These are phyloP conservation scores for Chiroxiphia lanceolata DNA, from an alignment of 2,797 vertebrate genomes.

Conservation along the genomic window DNA sequence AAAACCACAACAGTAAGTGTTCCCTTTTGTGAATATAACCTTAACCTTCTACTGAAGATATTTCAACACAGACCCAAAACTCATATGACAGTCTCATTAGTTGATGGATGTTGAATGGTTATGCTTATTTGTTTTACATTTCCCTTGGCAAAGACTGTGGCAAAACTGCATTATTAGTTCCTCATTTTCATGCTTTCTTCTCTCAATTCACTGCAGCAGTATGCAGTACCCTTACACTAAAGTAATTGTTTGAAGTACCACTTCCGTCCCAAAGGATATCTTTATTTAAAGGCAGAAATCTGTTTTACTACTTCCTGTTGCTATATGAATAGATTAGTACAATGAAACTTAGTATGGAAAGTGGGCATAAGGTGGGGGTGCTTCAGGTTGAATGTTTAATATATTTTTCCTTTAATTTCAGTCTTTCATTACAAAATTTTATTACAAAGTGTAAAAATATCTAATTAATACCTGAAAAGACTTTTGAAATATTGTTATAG, in stretches of 20 bases:
- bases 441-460: background rate
- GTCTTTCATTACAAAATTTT: background rate
- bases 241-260: background rate
- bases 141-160: background rate
- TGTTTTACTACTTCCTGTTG: background rate
- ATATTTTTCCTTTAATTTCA: background rate
- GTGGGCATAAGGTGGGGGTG: background rate
- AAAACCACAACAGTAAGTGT: rapidly evolving
- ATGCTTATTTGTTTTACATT: slow-evolving; percentile 7
- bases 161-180: background rate
- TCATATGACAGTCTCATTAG: background rate
- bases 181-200: background rate
- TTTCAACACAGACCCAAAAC: background rate
- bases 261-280: background rate
- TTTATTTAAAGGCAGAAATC: background rate
- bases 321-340: background rate
- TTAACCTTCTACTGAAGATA: background rate
- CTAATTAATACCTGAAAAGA: background rate
- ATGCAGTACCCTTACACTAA: background rate
- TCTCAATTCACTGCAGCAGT: background rate
- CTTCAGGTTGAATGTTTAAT: background rate
- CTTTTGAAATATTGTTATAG: background rate
- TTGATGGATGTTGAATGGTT: background rate
- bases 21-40: background rate
- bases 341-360: background rate